Base-by-base conservation (phyloP, 2,888 invertebrate genomes). In the Drosophila stalkeri region DNA sequence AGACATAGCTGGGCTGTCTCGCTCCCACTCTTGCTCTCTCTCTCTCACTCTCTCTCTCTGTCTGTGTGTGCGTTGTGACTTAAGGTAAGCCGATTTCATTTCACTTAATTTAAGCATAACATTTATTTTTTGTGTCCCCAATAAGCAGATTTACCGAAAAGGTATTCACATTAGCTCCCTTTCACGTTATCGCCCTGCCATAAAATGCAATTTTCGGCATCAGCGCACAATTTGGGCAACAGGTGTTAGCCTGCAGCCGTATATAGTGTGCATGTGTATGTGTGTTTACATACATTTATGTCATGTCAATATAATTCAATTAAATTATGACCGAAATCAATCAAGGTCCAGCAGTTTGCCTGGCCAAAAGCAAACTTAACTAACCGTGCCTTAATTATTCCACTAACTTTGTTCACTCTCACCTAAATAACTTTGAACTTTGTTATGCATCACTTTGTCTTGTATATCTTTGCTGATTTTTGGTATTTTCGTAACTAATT, bases 71-170 rank as follows among this genome's bases (percentile, higher is more conserved):
- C 20, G 35, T 43, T 23, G 23, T 73, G 81, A 77, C 84, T 80
- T 83, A 70, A 55, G 63, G 60, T 74, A 78, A 81, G 81, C 81
- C 84, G 79, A 81, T 84, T 81, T 84, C 62, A 66, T 84, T 81
- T 84, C 74, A 71, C 81, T 84, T 81, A 74, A 81, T 83, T 73
- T 74, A 74, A 74, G 84, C 70, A 61, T 35, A 67, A 56, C 62
- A 64, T 62, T 52, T 68, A 62, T 44, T n/a, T 31, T 27, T 57
- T 59, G 41, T 56, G 54, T 27, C 46, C 37, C 52, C 64, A 60
- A 64, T 56, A 64, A 63, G 59, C 79, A 64, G 74, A 78, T 79
- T 75, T 72, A 35, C 20, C 39, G 46, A 44, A 31, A 57, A 51
- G 65, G 52, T 51, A 59, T 73, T 59, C 73, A 65, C 71, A 71